These are phyloP conservation scores for Dolichallabes microphthalmus DNA, from an alignment of 2,113 vertebrate species.

Conservation along the genomic window DNA sequence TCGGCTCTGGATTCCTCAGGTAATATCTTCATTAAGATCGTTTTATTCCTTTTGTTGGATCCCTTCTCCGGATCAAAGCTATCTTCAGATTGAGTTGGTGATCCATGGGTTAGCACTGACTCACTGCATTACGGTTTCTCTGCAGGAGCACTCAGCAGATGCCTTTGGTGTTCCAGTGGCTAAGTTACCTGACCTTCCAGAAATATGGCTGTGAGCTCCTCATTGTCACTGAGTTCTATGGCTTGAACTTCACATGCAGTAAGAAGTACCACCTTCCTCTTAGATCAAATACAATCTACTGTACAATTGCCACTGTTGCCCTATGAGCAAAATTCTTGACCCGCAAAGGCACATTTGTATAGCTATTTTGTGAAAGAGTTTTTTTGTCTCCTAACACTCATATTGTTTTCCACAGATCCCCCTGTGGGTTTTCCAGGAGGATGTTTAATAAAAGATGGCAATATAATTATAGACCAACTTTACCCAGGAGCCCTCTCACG, in stretches of 20 bases:
- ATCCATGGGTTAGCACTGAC: too few species aligned
- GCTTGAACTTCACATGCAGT: conserved; percentile 89
- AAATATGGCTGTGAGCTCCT: conserved; percentile 91
- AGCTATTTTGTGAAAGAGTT: neutral
- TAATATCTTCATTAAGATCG: conserved; percentile 55
- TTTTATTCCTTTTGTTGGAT: neutral
- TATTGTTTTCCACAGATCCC: conserved; percentile 49
- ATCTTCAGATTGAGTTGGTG: neutral
- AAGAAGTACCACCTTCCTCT: conserved; percentile 62
- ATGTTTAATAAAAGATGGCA: conserved; percentile 75
- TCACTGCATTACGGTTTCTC: neutral
- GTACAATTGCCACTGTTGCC: neutral
- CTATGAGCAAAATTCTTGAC: neutral
- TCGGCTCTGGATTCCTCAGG: conserved; percentile 90
- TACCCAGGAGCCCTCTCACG: conserved; percentile 79
- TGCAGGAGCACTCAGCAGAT: conserved; percentile 84
- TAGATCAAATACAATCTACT: neutral
- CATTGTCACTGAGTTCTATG: conserved; percentile 89
- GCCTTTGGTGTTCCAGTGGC: conserved; percentile 83
- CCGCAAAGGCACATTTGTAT: neutral
- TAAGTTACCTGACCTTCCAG: conserved; percentile 92
- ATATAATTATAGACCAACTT: conserved; percentile 77
- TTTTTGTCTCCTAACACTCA: neutral
- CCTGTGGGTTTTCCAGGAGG: conserved; percentile 52
- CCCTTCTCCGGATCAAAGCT: neutral